phyloP scores from a whole-genome alignment of 2,113 vertebrate species.

The Onychostruthus taczanowskii region DNA sequence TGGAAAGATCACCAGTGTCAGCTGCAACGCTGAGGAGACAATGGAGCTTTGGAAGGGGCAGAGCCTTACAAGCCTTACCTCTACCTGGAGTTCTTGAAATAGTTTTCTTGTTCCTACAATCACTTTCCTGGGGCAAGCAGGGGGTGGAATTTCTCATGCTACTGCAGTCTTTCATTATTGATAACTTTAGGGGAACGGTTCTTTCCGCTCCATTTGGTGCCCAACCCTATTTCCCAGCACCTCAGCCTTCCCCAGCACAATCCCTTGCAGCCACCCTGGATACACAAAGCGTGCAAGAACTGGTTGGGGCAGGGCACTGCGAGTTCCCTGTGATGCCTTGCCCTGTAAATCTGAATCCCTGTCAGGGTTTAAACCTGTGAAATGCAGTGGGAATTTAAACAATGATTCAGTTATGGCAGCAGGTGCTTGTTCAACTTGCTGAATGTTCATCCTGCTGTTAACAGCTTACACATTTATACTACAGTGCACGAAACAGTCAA shows the following conservation, averaged over 20 bases:
- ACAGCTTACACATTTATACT: conserved; percentile 70
- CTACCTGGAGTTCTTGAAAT: neutral
- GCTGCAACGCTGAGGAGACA: neutral
- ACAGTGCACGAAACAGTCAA: conserved; percentile 33
- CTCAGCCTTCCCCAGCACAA: neutral
- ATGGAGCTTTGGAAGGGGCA: neutral
- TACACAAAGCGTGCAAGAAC: neutral
- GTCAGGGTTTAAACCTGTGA: conserved; percentile 57
- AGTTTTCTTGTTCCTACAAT: neutral
- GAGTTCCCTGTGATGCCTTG: neutral
- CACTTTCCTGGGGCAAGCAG: neutral
- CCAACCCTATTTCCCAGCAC: neutral
- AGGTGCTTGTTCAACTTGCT: conserved; percentile 53
- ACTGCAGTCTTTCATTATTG: neutral
- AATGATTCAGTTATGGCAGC: conserved; percentile 52
- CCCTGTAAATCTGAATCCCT: conserved; percentile 37
- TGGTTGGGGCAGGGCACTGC: neutral
- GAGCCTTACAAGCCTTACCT: neutral
- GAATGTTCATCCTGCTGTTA: conserved; percentile 69
- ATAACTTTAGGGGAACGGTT: neutral
- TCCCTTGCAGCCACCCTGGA: neutral
- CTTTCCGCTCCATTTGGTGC: neutral
- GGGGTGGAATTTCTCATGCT: neutral
- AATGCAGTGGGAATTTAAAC: conserved; percentile 62
- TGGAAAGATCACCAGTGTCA: neutral